Evolutionary conservation across 2,888 invertebrate species (phyloP).

Genomic region (Nephrotoma appendiculata): DNA sequence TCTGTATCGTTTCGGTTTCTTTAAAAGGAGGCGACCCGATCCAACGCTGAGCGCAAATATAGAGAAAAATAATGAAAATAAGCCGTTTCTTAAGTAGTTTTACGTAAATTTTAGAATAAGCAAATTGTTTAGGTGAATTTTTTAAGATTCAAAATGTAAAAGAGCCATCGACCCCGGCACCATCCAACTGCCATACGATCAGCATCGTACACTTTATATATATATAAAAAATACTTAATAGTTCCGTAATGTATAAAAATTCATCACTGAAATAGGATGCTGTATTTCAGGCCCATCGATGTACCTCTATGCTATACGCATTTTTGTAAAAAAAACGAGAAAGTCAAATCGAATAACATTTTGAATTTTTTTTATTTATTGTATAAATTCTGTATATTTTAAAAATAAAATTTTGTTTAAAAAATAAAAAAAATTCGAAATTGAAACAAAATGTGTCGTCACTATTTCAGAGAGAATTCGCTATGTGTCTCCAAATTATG

Average conservation of each 20-base stretch:
- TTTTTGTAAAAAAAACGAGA: background rate
- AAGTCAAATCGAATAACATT: background rate
- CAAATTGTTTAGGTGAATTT: background rate
- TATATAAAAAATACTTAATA: background rate
- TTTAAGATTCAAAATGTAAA: background rate
- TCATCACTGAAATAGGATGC: background rate
- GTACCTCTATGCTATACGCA: background rate
- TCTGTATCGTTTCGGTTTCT: constrained; percentile 83
- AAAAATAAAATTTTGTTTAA: background rate
- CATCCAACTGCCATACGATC: background rate
- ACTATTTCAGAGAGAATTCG: too few relatives aligned
- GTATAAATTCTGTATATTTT: background rate
- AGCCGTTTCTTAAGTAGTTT: constrained; percentile 34
- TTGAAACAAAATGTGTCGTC: background rate
- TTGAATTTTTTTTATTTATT: background rate
- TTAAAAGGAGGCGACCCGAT: constrained; percentile 72
- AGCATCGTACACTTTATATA: background rate
- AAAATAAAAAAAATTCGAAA: background rate
- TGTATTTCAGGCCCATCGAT: background rate
- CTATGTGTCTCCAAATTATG: too few relatives aligned
- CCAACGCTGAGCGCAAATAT: constrained; percentile 67
- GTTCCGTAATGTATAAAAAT: background rate
- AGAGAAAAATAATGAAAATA: constrained; percentile 59
- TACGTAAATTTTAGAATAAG: background rate
- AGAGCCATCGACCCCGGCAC: background rate